Conservation (phyloP, 2,797 vertebrate species). For the Malacoraja senta region DNA sequence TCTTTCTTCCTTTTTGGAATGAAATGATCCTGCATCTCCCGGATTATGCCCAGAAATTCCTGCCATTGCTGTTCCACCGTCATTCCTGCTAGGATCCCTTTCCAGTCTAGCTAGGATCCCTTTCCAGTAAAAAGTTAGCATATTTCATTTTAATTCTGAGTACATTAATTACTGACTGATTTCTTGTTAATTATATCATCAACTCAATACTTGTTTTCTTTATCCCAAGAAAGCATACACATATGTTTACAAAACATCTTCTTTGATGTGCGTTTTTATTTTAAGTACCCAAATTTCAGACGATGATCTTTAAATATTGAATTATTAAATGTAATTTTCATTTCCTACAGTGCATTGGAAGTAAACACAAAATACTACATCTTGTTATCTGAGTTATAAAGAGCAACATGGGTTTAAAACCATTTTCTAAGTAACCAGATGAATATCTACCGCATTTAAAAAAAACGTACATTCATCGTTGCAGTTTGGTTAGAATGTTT, state of each 20-base stretch:
- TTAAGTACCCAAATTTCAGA: background rate
- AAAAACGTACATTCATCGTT: background rate
- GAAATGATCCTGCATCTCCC: no score
- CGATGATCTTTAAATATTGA: background rate
- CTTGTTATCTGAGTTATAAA: background rate
- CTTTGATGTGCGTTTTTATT: background rate
- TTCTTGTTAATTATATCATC: background rate
- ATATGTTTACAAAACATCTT: background rate
- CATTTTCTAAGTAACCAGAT: background rate
- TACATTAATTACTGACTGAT: background rate
- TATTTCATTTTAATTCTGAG: background rate
- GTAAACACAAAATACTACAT: background rate
- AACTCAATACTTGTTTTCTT: background rate
- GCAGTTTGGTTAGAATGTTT: background rate
- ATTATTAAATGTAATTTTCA: constrained; percentile 4
- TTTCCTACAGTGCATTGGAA: background rate
- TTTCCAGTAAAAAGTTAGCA: no score
- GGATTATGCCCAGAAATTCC: no score
- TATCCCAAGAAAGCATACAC: background rate
- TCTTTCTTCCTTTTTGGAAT: no score
- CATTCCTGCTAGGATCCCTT: no score
- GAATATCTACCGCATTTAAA: background rate
- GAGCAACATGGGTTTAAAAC: background rate
- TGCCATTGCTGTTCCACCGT: no score
- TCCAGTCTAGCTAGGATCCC: no score